Conservation (phyloP, 2,888 invertebrate genomes). For the Tillus elongatus region DNA sequence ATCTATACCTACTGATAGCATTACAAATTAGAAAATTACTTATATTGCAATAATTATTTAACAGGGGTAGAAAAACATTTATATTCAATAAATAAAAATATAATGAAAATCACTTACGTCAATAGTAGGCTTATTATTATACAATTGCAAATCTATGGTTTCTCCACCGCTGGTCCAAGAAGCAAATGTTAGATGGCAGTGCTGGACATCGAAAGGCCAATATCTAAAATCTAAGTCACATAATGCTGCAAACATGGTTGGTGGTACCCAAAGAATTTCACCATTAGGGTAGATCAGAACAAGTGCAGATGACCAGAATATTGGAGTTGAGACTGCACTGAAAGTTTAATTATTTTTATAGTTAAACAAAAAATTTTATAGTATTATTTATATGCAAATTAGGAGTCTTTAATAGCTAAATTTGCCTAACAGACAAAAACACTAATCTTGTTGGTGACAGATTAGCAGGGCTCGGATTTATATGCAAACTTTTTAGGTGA, state of each 20-base stretch:
- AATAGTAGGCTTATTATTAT: constrained; percentile 24
- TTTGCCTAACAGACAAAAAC: constrained; percentile 6
- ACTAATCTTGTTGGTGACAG: too few relatives aligned
- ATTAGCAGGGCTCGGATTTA: too few relatives aligned
- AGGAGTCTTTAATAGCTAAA: too few relatives aligned
- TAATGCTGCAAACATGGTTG: constrained; percentile 56
- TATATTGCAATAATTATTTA: too few relatives aligned
- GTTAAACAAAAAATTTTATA: constrained; percentile 10
- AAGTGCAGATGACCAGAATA: constrained; percentile 52
- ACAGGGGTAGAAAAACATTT: too few relatives aligned
- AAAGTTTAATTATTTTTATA: too few relatives aligned
- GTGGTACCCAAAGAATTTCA: constrained; percentile 55
- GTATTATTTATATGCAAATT: constrained; percentile 9
- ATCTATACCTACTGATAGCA: too few relatives aligned
- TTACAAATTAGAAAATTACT: too few relatives aligned
- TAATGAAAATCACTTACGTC: too few relatives aligned
- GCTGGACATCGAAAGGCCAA: constrained; percentile 72
- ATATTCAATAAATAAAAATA: too few relatives aligned
- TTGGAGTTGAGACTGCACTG: constrained; percentile 51
- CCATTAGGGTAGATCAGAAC: constrained; percentile 46
- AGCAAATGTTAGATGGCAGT: constrained; percentile 57
- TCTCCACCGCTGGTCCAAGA: constrained; percentile 61
- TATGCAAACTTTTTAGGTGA: too few relatives aligned
- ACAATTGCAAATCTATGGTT: constrained; percentile 45
- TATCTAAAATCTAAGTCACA: constrained; percentile 56